A percentile compares a stretch with the other conserved stretches of the same genome.
These are phyloP conservation scores for Mactromeris polynyma DNA, from an alignment of 2,888 invertebrate genomes.

Conservation along the genomic window DNA sequence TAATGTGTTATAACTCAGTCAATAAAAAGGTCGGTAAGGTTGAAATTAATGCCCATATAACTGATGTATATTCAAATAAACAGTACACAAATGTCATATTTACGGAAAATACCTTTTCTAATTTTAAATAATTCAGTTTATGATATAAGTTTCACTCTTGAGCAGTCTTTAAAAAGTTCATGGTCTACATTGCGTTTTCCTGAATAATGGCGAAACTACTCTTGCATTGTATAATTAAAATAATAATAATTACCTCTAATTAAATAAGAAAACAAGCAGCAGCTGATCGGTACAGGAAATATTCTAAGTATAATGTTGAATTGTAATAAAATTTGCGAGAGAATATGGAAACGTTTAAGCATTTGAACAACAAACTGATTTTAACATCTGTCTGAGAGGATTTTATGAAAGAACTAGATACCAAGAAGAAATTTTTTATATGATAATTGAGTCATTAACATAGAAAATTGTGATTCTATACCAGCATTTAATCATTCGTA, in stretches of 20 bases:
- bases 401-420: constrained; percentile 6
- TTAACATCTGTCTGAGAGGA: background rate
- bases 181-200: too few species aligned
- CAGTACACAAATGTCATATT: background rate
- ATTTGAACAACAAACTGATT: background rate
- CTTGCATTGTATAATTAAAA: background rate
- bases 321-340: background rate
- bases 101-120: background rate
- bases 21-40: background rate
- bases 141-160: background rate
- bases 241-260: background rate
- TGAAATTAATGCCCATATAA: background rate
- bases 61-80: background rate
- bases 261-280: background rate
- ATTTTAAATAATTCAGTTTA: background rate
- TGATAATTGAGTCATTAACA: constrained; percentile 29
- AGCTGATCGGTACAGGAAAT: background rate
- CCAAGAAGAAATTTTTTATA: background rate
- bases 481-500: constrained; percentile 14
- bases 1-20: background rate
- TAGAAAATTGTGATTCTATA: background rate
- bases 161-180: too few species aligned
- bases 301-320: background rate
- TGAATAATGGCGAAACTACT: too few species aligned
- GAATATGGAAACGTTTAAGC: background rate